Evolutionary conservation across 1,140 invertebrate genomes (phyloP), one percentile per base, ranked within the genome.

Genomic region (Hycleus phaleratus): DNA sequence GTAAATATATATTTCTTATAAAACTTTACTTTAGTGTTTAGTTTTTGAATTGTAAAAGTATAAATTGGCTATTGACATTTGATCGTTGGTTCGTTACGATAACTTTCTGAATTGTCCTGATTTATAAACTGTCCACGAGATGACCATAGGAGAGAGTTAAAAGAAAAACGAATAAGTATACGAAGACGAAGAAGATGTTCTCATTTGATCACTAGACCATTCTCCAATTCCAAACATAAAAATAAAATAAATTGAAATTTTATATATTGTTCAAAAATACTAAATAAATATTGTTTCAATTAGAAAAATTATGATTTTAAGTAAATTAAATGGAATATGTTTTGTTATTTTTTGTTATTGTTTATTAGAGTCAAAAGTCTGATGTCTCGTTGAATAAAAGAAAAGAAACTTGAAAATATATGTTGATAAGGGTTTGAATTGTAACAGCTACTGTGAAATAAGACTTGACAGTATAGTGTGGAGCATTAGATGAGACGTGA

Each of bases 401-500:
- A 48, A 6, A 32, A 32, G 6, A 44, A 26, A 56, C 53, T 26
- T 25, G 46, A 43, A 50, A 46, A 32, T 32, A 49, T 58, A 58
- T 50, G 56, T 47, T 58, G 48, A 58, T 58, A 58, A 46, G 56
- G 56, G 48, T 51, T 51, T 58, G 43, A 42, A 53, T 51, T 32
- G 49, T 52, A 52, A 46, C 43, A 47, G 38, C 38, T 46, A 53
- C 54, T 65, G 61, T 60, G 52, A 65, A 63, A 65, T 65, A 65
- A 60, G 63, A 65, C 54, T 63, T 63, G 63, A 65, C 63, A 63
- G 52, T 56, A 38, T 46, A 50, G 46, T 50, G 54, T 60, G 54
- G 60, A 58, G 55, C 57, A 50, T 60, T 60, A 55, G 62, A 61
- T 58, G 58, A 65, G 61, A 65, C 60, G 39, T 60, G 63, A 60